Evolutionary conservation across 2,888 invertebrate species (phyloP), one percentile per base, ranked within the genome.

Genomic region (Aphodius granarius): DNA sequence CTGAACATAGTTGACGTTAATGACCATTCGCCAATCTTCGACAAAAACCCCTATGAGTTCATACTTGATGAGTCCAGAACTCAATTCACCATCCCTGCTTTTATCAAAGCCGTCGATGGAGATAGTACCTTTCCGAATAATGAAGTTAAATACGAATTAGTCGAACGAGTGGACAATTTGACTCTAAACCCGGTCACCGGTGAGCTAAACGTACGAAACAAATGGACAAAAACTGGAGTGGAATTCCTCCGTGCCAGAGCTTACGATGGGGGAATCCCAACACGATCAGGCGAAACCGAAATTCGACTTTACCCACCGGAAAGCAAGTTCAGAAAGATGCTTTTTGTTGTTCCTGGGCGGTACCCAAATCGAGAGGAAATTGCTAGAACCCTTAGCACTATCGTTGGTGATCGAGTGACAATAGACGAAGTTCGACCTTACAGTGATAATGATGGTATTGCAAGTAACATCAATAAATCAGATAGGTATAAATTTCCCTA

Each of bases 91-190:
- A 91, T 92, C 70, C 90, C 92, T 73, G 94, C 95, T n/a, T 89
- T 93, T 81, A 91, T 96, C 74, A 94, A 93, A 89, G 97, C 97
- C 71, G 89, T 90, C 77, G 97, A 97, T 86, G 92, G 90, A 83
- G 97, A 97, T 86, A 92, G 95, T 18, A 94, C 94, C 79, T 88
- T 93, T 70, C 96, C 96, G 71, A 97, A 97, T 86, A 96, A 96
- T 86, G 91, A 93, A 83, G 92, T 97, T 19, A 92, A 93, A 83
- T 97, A 96, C 86, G 95, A 95, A 89, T 90, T 97, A 72, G 90
- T 94, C 80, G 94, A 94, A 85, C 91, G 90, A 81, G 92, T 93
- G 73, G 92, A 93, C 79, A 93, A 94, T 85, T 94, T 96, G 85
- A 87, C 91, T 19, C 87, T 96, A 66, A 91, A 96, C 85, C 92